Conservation (phyloP, 2,888 invertebrate genomes). For the Drosophila algonquin region DNA sequence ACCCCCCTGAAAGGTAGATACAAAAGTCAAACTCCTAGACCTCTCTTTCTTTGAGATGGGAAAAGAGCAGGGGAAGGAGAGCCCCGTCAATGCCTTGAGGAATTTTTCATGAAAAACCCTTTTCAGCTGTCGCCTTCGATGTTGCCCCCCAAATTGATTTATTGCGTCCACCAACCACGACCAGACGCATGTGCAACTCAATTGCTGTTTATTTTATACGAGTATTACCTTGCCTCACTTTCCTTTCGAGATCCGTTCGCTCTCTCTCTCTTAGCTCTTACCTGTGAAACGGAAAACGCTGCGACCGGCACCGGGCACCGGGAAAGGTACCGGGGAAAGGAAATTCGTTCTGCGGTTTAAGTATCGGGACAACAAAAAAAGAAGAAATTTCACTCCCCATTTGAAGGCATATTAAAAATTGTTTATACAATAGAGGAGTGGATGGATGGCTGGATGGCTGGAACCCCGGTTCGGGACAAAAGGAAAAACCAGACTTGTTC, state of each 20-base stretch:
- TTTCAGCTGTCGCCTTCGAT: constrained; percentile 79
- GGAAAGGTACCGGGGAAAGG: constrained; percentile 5
- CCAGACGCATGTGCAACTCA: constrained; percentile 73
- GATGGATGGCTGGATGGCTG: not conserved
- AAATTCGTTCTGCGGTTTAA: constrained; percentile 80
- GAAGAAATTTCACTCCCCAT: constrained; percentile 72
- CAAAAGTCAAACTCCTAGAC: constrained; percentile 14
- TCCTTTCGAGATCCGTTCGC: constrained; percentile 13
- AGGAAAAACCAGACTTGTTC: constrained; percentile 56
- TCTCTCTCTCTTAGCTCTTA: constrained; percentile 25
- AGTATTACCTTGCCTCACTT: constrained; percentile 8
- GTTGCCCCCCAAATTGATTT: constrained; percentile 73
- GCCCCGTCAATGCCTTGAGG: constrained; percentile 38
- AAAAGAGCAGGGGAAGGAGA: not conserved
- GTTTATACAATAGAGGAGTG: constrained; percentile 46
- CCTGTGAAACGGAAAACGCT: constrained; percentile 37
- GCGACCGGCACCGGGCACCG: not conserved
- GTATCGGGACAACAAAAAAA: constrained; percentile 49
- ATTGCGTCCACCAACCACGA: constrained; percentile 51
- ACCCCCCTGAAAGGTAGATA: constrained; percentile 12
- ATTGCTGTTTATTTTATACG: constrained; percentile 72
- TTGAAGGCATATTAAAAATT: constrained; percentile 59
- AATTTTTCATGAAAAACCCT: constrained; percentile 67
- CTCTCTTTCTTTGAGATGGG: not conserved
- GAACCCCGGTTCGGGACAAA: constrained; percentile 17